Evolutionary conservation across 2,797 vertebrate genomes (phyloP).

Genomic region (Orientallactaga sibirica): DNA sequence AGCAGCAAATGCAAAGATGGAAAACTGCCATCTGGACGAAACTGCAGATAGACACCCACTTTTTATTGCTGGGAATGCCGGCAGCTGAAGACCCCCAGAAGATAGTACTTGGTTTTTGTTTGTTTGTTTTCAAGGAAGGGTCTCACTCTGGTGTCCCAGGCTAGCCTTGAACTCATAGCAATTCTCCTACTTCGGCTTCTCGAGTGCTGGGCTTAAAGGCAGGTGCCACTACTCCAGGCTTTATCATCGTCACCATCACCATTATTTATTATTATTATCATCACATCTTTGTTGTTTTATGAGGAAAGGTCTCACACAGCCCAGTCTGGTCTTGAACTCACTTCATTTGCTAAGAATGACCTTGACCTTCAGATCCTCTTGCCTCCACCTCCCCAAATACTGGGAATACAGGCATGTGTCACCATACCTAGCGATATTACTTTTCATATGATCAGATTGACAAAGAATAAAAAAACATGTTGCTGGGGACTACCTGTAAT

Average conservation of each 20-base stretch:
- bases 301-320: too few relatives aligned
- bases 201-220: not conserved
- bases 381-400: too few relatives aligned
- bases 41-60: fast-evolving
- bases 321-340: too few relatives aligned
- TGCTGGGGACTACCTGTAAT: not conserved
- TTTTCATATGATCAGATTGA: not conserved
- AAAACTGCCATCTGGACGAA: not conserved
- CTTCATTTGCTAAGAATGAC: too few relatives aligned
- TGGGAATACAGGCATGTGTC: too few relatives aligned
- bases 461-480: not conserved
- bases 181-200: not conserved
- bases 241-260: too few relatives aligned
- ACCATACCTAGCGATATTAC: too few relatives aligned
- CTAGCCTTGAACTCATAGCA: not conserved
- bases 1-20: fast-evolving
- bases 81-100: not conserved
- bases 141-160: not conserved
- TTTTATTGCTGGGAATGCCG: not conserved
- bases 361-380: too few relatives aligned
- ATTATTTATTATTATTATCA: too few relatives aligned
- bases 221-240: not conserved
- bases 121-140: too few relatives aligned
- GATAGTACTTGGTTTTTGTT: too few relatives aligned
- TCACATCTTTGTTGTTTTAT: too few relatives aligned